Conservation (phyloP, 35 echinoderm and acorn worm genomes). For the Eucidaris tribuloides region DNA sequence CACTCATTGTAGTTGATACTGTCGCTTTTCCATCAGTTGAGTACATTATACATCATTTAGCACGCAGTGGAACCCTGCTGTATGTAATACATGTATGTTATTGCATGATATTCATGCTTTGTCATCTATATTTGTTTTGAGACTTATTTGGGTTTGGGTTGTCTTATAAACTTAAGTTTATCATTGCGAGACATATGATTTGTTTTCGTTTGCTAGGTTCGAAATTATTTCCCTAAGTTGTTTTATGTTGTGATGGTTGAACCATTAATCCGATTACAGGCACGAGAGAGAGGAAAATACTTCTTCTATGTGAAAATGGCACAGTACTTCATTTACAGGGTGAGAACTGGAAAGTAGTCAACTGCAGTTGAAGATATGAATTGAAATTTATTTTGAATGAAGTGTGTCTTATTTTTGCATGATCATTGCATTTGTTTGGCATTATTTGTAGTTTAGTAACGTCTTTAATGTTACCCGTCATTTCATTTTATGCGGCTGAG, state of each 20-base stretch:
- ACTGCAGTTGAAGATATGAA: not conserved
- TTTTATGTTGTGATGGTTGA: not conserved
- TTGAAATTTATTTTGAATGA: not conserved
- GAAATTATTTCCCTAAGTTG: not conserved
- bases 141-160: not conserved
- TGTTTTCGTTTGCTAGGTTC: not conserved
- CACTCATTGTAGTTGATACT: too few species aligned
- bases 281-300: constrained; percentile 15
- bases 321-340: constrained; percentile 30
- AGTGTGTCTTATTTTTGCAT: not conserved
- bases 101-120: not conserved
- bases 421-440: too few species aligned
- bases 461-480: not conserved
- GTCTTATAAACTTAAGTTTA: not conserved
- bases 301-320: constrained; percentile 28
- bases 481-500: not conserved
- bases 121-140: not conserved
- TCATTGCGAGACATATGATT: not conserved
- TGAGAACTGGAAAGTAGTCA: not conserved
- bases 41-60: too few species aligned
- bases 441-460: too few species aligned
- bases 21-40: too few species aligned
- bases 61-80: too few species aligned
- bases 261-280: not conserved
- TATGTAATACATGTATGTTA: not conserved